phyloP scores from a whole-genome alignment of 2,888 invertebrate species.

The Plagiodera versicolora region DNA sequence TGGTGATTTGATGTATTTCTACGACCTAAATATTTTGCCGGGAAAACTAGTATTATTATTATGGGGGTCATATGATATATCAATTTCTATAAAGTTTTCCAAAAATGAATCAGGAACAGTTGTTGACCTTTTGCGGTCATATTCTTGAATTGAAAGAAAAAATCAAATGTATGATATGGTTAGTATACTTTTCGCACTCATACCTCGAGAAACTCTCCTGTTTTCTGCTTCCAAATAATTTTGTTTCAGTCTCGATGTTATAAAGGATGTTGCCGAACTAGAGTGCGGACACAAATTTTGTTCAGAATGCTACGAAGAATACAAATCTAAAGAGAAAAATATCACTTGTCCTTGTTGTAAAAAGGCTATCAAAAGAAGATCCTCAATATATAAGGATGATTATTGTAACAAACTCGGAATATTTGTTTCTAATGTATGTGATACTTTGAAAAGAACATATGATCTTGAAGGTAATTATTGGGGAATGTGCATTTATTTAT shows the following conservation, averaged over 20 bases:
- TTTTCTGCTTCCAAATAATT: constrained; percentile 2
- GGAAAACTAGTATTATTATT: too few species aligned
- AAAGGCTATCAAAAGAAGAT: constrained; percentile 17
- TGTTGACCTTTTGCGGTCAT: constrained; percentile 1
- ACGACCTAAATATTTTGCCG: too few species aligned
- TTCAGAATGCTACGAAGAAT: constrained; percentile 13
- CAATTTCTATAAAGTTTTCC: too few species aligned
- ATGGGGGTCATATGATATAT: too few species aligned
- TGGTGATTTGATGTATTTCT: too few species aligned
- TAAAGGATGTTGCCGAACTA: constrained; percentile 21
- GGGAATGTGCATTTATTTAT: too few species aligned
- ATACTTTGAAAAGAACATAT: constrained; percentile 6
- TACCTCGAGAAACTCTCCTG: neutral
- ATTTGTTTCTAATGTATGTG: constrained; percentile 19
- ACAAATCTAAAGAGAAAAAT: constrained; percentile 19
- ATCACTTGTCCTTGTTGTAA: constrained; percentile 26
- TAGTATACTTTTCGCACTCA: neutral
- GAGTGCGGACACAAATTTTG: constrained; percentile 29
- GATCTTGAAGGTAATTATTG: constrained; percentile 10
- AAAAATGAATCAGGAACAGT: constrained; percentile 9
- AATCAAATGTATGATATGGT: constrained; percentile 21
- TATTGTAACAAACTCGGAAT: constrained; percentile 17
- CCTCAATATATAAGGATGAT: constrained; percentile 18
- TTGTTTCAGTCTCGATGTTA: constrained; percentile 26
- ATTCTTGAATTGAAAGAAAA: constrained; percentile 11